Base-by-base conservation (phyloP, 1,140 invertebrate species). In the Tetranychus urticae region DNA sequence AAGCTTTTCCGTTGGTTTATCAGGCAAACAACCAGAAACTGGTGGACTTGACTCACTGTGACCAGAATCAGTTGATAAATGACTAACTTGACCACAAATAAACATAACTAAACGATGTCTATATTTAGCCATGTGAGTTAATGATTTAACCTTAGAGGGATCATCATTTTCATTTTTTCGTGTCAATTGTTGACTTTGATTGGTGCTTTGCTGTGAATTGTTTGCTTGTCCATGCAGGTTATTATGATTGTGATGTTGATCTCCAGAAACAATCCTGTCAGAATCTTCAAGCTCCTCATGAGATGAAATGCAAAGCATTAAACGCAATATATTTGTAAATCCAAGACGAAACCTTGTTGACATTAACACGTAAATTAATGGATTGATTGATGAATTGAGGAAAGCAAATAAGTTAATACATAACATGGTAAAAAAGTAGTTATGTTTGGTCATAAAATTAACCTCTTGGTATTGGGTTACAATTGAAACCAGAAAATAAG, bases 371-470 rank as follows among this genome's bases (percentile, higher is more conserved):
- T 76, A 77, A 58, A 77, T 73, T 59, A 76, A 68, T 0, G 75
- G 75, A 65, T 76, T 77, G 10, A 76, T 68, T 59, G 72, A 74
- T 23, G 74, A 75, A 64, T 77, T 76, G 8, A 73, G 61, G 62
- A 77, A 77, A 31, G 73, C 74, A 31, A 71, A 69, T 5, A 76
- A 64, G 61, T 76, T 75, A n/a, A 75, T 72, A 37, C 68, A 68
- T 1, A 77, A 67, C 74, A 76, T 75, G 46, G 73, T 76, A 62
- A 76, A 76, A 59, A 75, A 70, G 62, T 71, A 76, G 48, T 76
- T 70, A 35, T 69, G 61, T 34, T 71, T 64, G 1, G 68, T 59
- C 23, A 76, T 65, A 61, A 71, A 76, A 57, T 70, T 75, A 31
- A 67, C 65, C 8, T 62, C 54, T 57, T 72, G 70, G 6, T 74